These are phyloP conservation scores for Cheirogaleus major DNA, from an alignment of 2,797 vertebrate species.

Conservation along the genomic window DNA sequence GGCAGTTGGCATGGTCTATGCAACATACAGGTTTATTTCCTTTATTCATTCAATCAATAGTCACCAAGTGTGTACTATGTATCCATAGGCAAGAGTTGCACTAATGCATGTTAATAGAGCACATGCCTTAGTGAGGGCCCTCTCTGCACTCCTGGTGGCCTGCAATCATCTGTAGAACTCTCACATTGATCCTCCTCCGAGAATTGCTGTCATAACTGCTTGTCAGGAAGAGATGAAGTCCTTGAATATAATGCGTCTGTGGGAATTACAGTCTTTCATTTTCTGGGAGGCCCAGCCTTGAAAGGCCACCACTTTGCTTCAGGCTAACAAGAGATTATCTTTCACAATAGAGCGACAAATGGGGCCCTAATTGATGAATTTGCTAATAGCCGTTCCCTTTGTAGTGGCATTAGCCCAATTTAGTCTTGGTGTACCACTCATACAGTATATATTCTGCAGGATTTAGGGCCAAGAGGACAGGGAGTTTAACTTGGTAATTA, in stretches of 20 bases:
- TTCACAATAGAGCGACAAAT: conserved; percentile 18
- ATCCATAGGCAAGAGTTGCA: not conserved
- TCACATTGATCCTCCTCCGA: conserved; percentile 37
- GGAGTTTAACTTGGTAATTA: not conserved
- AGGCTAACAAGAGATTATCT: conserved; percentile 27
- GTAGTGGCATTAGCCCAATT: conserved; percentile 9
- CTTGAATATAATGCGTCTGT: not conserved
- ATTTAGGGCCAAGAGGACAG: not conserved
- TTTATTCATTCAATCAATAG: not conserved
- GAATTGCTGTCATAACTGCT: conserved; percentile 51
- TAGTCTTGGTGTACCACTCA: not conserved
- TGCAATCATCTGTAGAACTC: not conserved
- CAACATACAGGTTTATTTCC: not conserved
- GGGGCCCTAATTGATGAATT: conserved; percentile 16
- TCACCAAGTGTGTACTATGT: not conserved
- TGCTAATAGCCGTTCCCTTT: conserved; percentile 14
- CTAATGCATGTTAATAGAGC: not conserved
- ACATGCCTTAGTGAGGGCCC: not conserved
- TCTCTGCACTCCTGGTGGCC: not conserved
- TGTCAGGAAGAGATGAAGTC: not conserved
- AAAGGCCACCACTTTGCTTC: conserved; percentile 45
- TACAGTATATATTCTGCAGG: not conserved
- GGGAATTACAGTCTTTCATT: conserved; percentile 53
- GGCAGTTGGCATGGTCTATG: not conserved
- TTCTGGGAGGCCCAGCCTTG: not conserved